Conservation (phyloP, 2,113 vertebrate species). For the Gasterosteus aculeatus region DNA sequence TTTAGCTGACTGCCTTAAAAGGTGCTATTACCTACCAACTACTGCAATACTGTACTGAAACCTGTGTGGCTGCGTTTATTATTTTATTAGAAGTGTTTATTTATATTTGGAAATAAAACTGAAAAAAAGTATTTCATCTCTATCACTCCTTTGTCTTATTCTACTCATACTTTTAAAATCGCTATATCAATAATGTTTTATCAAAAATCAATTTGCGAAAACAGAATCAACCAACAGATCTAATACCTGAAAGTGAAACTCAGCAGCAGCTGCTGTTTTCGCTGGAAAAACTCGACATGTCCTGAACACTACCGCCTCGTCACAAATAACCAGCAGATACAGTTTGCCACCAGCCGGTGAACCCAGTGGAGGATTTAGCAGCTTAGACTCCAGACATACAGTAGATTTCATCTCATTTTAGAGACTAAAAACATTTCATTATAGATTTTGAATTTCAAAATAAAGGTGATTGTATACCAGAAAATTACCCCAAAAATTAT, state of each 20-base stretch:
- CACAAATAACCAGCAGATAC: background rate
- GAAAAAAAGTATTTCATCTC: slow-evolving; percentile 2
- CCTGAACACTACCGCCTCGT: background rate
- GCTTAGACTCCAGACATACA: background rate
- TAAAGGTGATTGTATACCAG: background rate
- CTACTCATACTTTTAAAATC: too few relatives aligned
- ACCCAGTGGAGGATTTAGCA: background rate
- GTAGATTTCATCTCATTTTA: background rate
- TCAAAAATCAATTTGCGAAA: background rate
- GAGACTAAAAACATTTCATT: background rate
- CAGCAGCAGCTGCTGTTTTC: background rate
- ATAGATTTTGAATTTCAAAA: background rate
- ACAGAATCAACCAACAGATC: background rate
- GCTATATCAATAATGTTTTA: background rate
- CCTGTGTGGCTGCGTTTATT: slow-evolving; percentile 47
- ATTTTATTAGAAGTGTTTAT: slow-evolving; percentile 73
- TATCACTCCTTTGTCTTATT: background rate
- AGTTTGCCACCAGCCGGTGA: background rate
- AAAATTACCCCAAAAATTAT: background rate
- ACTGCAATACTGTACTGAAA: slow-evolving; percentile 26
- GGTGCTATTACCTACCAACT: slow-evolving; percentile 26
- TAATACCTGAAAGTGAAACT: background rate
- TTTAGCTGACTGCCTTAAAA: slow-evolving; percentile 28
- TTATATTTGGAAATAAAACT: slow-evolving; percentile 75
- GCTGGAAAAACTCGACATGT: background rate